Evolutionary conservation across 2,888 invertebrate species (phyloP).

Genomic region (Lissonota sp.): DNA sequence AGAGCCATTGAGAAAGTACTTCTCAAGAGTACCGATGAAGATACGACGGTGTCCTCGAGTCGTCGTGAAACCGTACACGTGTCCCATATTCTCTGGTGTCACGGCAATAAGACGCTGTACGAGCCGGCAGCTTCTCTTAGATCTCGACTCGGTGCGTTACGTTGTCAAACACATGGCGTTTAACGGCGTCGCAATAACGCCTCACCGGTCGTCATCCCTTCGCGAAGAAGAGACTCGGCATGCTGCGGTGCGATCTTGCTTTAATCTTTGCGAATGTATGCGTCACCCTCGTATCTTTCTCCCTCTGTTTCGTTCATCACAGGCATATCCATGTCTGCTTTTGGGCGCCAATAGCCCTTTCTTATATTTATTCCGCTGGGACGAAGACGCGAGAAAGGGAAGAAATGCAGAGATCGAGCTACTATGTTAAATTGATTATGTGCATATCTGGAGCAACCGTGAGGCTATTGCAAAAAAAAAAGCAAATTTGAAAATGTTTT

Average conservation of each 20-base stretch:
- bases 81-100: constrained; percentile 73
- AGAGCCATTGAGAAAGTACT: too few relatives aligned
- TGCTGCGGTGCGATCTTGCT: constrained; percentile 56
- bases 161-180: constrained; percentile 82
- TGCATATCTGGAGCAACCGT: not conserved
- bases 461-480: too few relatives aligned
- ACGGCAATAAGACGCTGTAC: constrained; percentile 66
- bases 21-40: constrained; percentile 51
- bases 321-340: constrained; percentile 50
- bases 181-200: constrained; percentile 79
- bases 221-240: constrained; percentile 62
- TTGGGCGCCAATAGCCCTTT: not conserved
- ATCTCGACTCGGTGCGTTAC: constrained; percentile 80
- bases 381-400: constrained; percentile 27
- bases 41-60: constrained; percentile 58
- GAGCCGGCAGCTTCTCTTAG: constrained; percentile 70
- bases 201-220: constrained; percentile 68
- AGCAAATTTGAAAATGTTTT: too few relatives aligned
- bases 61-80: constrained; percentile 77
- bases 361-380: constrained; percentile 49
- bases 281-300: constrained; percentile 28
- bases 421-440: constrained; percentile 1
- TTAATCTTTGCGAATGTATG: constrained; percentile 56
- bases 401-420: not conserved
- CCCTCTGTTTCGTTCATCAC: constrained; percentile 35